A percentile compares a stretch with the other conserved stretches of the same genome.
phyloP scores from a whole-genome alignment of 2,888 invertebrate species.

The Callyntrura sp. region DNA sequence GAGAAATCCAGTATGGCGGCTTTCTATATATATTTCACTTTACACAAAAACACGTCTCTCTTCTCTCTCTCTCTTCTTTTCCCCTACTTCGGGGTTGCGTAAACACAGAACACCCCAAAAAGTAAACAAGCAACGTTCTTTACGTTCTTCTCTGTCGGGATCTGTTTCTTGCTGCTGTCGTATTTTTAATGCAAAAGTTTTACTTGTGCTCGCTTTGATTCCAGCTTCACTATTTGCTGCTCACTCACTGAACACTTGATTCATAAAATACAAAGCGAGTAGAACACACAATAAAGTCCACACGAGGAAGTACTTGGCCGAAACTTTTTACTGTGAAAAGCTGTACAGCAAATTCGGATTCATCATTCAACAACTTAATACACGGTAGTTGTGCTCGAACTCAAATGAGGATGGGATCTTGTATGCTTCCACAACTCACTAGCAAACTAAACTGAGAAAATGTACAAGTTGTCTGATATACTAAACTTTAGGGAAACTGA shows the following conservation, averaged over 20 bases:
- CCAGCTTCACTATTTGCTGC: too few relatives aligned
- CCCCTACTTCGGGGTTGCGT: neutral
- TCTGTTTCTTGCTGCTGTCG: too few relatives aligned
- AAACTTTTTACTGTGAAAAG: conserved; percentile 36
- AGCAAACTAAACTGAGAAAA: conserved; percentile 60
- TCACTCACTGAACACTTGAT: conserved; percentile 24
- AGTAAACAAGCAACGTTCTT: conserved; percentile 59
- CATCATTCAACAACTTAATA: neutral
- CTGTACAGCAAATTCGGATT: conserved; percentile 10
- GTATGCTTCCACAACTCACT: conserved; percentile 52
- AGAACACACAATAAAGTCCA: conserved; percentile 10
- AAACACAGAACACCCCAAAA: conserved; percentile 61
- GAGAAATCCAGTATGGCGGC: conserved; percentile 84
- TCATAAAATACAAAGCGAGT: neutral
- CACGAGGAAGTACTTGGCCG: neutral
- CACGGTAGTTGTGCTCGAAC: neutral
- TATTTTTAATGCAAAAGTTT: too few relatives aligned
- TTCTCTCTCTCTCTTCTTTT: conserved; percentile 28
- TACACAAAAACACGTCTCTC: conserved; percentile 58
- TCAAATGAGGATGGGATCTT: conserved; percentile 9
- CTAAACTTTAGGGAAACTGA: conserved; percentile 68
- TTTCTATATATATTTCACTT: conserved; percentile 72
- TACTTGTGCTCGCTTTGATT: too few relatives aligned
- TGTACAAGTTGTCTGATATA: conserved; percentile 35
- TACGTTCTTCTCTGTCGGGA: neutral